Percentiles rank a stretch among this genome's conserved stretches.
Evolutionary conservation across 2,888 invertebrate species (phyloP).

Genomic region (Pherbina coryleti): DNA sequence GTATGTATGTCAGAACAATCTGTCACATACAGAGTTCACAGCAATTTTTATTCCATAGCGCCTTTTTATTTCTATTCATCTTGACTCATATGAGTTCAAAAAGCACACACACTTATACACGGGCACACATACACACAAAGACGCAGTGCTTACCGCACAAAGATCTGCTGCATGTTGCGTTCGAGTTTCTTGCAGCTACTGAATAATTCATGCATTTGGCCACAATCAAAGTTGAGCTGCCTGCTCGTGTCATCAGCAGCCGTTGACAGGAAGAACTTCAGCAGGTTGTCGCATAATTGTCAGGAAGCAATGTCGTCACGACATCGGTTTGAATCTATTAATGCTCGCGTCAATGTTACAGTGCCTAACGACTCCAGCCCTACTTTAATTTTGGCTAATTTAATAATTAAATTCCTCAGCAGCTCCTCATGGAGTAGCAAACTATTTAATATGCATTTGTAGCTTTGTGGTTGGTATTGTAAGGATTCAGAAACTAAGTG

Average conservation of each 20-base stretch:
- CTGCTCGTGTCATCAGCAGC: not conserved
- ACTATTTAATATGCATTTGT: too few relatives aligned
- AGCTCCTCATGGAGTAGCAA: too few relatives aligned
- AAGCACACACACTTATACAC: not conserved
- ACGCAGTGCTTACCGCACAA: not conserved
- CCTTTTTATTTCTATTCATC: not conserved
- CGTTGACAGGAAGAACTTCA: not conserved
- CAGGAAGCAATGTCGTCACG: not conserved
- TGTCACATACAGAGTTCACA: too few relatives aligned
- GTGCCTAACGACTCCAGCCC: not conserved
- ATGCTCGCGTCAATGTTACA: not conserved
- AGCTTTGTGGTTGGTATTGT: too few relatives aligned
- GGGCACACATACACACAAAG: not conserved
- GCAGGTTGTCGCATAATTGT: slow-evolving; percentile 11
- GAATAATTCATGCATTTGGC: slow-evolving; percentile 12
- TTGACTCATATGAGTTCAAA: not conserved
- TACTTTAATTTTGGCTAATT: not conserved
- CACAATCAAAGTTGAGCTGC: not conserved
- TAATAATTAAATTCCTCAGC: not conserved
- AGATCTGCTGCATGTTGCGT: not conserved
- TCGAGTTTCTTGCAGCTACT: slow-evolving; percentile 9
- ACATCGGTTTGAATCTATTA: not conserved
- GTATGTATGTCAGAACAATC: too few relatives aligned
- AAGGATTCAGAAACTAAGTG: too few relatives aligned
- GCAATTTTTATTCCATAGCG: too few relatives aligned